These are phyloP conservation scores for Pluvialis apricaria DNA, from an alignment of 2,113 vertebrate genomes.

Conservation along the genomic window DNA sequence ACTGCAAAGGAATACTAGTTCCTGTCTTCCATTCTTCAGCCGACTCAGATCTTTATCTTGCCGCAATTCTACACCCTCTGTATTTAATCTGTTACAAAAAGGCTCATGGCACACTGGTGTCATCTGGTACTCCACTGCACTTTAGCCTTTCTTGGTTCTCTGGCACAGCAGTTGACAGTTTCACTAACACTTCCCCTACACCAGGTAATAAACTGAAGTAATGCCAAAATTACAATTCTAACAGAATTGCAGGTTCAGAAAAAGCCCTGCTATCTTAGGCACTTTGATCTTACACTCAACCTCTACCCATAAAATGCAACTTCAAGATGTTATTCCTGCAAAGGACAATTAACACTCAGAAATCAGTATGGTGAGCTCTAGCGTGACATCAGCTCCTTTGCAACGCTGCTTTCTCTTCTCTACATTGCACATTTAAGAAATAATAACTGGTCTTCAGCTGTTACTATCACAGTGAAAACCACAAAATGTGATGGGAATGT, in stretches of 20 bases:
- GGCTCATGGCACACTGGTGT: not conserved
- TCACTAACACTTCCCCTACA: not conserved
- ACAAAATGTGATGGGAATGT: not conserved
- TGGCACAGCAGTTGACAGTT: not conserved
- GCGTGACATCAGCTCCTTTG: not conserved
- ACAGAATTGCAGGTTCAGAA: not conserved
- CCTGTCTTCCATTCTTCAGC: not conserved
- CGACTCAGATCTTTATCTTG: not conserved
- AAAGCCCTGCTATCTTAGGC: not conserved
- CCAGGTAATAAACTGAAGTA: not conserved
- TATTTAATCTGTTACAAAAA: not conserved
- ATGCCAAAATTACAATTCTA: not conserved
- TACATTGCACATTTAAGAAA: not conserved
- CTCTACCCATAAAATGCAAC: not conserved
- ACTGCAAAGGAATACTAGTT: not conserved
- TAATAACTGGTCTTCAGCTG: not conserved
- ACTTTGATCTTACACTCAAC: not conserved
- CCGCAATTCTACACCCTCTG: not conserved
- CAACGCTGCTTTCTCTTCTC: not conserved
- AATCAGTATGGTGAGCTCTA: not conserved
- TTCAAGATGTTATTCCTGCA: not conserved
- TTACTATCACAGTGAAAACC: not conserved
- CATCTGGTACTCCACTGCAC: not conserved
- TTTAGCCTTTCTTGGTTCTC: not conserved
- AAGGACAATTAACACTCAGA: not conserved